Evolutionary conservation across 2,888 invertebrate genomes (phyloP).

Genomic region (Ectemnius continuus): DNA sequence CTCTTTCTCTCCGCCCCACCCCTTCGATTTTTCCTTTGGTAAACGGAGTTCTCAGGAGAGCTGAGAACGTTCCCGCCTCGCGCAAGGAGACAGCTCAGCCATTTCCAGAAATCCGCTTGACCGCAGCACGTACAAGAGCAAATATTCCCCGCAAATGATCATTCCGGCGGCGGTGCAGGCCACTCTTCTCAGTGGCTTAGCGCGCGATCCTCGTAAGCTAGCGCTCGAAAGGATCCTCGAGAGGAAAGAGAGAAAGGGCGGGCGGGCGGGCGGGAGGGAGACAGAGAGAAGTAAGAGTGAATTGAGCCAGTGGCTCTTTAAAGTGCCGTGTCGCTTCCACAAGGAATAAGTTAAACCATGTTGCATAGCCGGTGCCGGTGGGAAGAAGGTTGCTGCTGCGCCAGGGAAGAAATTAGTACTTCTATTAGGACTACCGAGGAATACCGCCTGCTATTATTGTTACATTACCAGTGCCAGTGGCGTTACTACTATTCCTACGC

Average conservation of each 20-base stretch:
- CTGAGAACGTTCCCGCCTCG: background rate
- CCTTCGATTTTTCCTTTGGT: no score
- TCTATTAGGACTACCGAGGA: conserved; percentile 3
- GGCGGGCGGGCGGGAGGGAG: background rate
- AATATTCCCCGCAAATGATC: conserved; percentile 7
- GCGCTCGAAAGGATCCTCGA: background rate
- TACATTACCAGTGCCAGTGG: background rate
- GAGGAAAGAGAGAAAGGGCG: background rate
- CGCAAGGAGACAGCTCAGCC: background rate
- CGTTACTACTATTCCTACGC: background rate
- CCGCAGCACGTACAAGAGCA: conserved; percentile 10
- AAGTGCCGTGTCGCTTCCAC: conserved; percentile 1
- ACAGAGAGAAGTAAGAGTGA: background rate
- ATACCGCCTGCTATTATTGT: background rate
- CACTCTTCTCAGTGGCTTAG: background rate
- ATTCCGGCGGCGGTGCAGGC: background rate
- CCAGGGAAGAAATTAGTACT: background rate
- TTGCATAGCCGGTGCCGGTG: no score
- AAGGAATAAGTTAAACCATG: background rate
- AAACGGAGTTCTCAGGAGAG: background rate
- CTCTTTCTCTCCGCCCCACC: no score
- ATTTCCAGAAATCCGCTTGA: background rate
- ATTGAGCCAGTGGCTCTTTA: conserved; percentile 7
- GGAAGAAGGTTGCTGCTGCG: background rate
- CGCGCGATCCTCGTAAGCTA: background rate